Conservation (phyloP, 2,888 invertebrate species). For the Baccha elongata region DNA sequence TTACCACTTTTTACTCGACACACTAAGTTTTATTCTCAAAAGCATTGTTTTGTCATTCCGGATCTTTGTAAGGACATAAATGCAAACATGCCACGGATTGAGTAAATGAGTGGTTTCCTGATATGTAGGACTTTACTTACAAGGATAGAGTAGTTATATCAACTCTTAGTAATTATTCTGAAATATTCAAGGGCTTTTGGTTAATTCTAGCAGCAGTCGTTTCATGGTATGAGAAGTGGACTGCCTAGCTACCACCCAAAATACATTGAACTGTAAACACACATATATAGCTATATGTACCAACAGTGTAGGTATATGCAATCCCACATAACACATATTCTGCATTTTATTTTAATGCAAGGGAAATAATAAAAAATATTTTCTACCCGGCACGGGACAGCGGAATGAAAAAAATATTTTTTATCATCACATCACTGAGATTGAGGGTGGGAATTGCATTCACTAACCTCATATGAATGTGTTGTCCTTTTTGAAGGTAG, state of each 20-base stretch:
- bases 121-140: slow-evolving; percentile 52
- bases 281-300: background rate
- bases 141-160: slow-evolving; percentile 44
- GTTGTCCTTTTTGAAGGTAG: slow-evolving; percentile 59
- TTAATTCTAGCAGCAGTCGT: slow-evolving; percentile 50
- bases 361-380: slow-evolving; percentile 59
- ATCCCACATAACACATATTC: background rate
- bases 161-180: slow-evolving; percentile 69
- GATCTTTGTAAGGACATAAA: slow-evolving; percentile 69
- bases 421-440: slow-evolving; percentile 67
- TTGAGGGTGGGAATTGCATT: slow-evolving; percentile 65
- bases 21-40: slow-evolving; percentile 62
- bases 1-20: slow-evolving; percentile 58
- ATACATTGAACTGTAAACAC: slow-evolving; percentile 9
- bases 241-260: slow-evolving; percentile 24
- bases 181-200: slow-evolving; percentile 68
- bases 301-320: background rate
- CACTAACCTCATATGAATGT: slow-evolving; percentile 60
- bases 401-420: slow-evolving; percentile 59
- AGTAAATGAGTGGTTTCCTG: slow-evolving; percentile 72
- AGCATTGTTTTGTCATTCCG: slow-evolving; percentile 71
- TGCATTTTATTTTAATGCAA: slow-evolving; percentile 57
- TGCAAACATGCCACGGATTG: slow-evolving; percentile 69
- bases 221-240: slow-evolving; percentile 24
- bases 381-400: slow-evolving; percentile 48